Evolutionary conservation across 2,888 invertebrate genomes (phyloP).

Genomic region (Scaeva pyrastri): DNA sequence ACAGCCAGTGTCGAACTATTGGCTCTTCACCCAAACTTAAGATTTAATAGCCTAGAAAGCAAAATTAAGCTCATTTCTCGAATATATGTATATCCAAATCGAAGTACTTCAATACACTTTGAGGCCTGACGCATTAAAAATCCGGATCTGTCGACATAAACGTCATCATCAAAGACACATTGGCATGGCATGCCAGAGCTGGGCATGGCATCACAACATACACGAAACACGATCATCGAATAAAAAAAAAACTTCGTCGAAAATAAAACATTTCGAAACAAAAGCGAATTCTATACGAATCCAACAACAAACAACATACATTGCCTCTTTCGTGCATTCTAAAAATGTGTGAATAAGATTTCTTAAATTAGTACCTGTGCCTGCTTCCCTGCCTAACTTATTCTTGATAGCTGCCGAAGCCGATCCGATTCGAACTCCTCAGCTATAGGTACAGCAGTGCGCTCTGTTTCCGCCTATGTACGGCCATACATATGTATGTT

Average conservation of each 20-base stretch:
- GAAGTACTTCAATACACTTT: too few species aligned
- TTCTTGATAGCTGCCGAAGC: slow-evolving; percentile 1
- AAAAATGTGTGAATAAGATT: slow-evolving; percentile 64
- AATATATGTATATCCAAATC: too few species aligned
- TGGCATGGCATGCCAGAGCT: neutral
- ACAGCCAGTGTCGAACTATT: too few species aligned
- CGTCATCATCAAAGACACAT: too few species aligned
- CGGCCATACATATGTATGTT: too few species aligned
- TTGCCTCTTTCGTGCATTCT: slow-evolving; percentile 48
- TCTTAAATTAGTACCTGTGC: slow-evolving; percentile 69
- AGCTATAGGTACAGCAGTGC: neutral
- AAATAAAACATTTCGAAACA: slow-evolving; percentile 61
- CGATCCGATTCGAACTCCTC: slow-evolving; percentile 36
- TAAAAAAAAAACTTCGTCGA: slow-evolving; percentile 36
- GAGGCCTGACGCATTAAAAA: neutral
- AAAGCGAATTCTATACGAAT: slow-evolving; percentile 12
- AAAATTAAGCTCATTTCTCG: too few species aligned
- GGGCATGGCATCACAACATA: neutral
- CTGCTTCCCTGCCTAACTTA: slow-evolving; percentile 42
- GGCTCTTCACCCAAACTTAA: too few species aligned
- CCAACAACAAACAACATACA: neutral
- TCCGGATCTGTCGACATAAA: slow-evolving; percentile 14
- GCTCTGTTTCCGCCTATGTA: slow-evolving; percentile 39
- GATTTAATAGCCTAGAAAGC: too few species aligned
- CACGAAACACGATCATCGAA: slow-evolving; percentile 9